These are phyloP conservation scores for Gymnorhina tibicen DNA, from an alignment of 2,113 vertebrate species.

Conservation along the genomic window DNA sequence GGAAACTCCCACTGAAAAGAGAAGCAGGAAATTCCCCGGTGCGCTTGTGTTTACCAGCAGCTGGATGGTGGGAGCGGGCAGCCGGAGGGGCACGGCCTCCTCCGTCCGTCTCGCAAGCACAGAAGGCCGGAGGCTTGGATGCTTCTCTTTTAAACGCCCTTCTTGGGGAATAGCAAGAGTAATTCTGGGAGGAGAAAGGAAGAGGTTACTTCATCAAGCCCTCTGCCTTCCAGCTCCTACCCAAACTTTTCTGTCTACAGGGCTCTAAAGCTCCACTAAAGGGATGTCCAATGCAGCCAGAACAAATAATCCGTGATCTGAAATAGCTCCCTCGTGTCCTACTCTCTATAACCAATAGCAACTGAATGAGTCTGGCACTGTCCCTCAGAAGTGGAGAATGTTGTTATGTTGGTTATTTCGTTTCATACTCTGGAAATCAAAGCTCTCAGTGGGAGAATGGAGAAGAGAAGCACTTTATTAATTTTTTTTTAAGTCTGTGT, in stretches of 20 bases:
- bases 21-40: not conserved
- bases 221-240: slow-evolving; percentile 17
- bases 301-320: slow-evolving; percentile 48
- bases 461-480: slow-evolving; percentile 74
- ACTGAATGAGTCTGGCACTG: slow-evolving; percentile 43
- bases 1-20: not conserved
- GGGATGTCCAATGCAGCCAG: slow-evolving; percentile 40
- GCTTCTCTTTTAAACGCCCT: not conserved
- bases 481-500: slow-evolving; percentile 62
- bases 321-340: slow-evolving; percentile 13
- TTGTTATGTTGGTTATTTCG: slow-evolving; percentile 70
- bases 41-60: not conserved
- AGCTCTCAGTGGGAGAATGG: slow-evolving; percentile 72
- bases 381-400: slow-evolving; percentile 64
- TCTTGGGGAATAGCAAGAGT: not conserved
- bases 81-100: not conserved
- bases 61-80: not conserved
- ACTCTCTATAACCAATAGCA: slow-evolving; percentile 46
- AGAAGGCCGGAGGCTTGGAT: not conserved
- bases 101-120: fast-evolving
- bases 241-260: slow-evolving; percentile 22
- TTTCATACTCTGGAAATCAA: slow-evolving; percentile 67
- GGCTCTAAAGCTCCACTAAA: slow-evolving; percentile 53
- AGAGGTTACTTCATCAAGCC: slow-evolving; percentile 35
- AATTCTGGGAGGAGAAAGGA: not conserved